Percentiles rank a stretch among this genome's conserved stretches.
phyloP scores from a whole-genome alignment of 1,140 invertebrate species.

The Centruroides vittatus region DNA sequence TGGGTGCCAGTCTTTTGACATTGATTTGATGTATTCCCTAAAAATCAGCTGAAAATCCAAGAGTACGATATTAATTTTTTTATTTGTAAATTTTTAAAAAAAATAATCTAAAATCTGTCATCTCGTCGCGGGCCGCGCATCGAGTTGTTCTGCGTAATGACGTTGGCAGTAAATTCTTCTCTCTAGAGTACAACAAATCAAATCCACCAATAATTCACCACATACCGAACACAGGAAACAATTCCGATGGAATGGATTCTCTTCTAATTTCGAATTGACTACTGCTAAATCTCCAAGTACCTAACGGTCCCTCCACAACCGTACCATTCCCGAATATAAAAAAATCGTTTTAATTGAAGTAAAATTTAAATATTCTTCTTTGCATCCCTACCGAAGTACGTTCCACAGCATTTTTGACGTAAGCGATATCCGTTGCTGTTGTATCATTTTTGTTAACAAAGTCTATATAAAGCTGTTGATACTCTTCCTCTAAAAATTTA shows the following conservation, averaged over 20 bases:
- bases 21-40: slow-evolving; percentile 98
- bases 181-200: slow-evolving; percentile 80
- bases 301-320: slow-evolving; percentile 43
- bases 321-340: slow-evolving; percentile 39
- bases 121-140: slow-evolving; percentile 88
- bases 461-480: slow-evolving; percentile 64
- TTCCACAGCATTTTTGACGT: slow-evolving; percentile 40
- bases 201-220: slow-evolving; percentile 24
- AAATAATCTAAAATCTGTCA: slow-evolving; percentile 29
- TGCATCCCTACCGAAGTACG: slow-evolving; percentile 28
- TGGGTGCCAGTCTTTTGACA: slow-evolving; percentile 99
- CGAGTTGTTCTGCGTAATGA: slow-evolving; percentile 85
- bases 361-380: too few relatives aligned
- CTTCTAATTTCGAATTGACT: slow-evolving; percentile 50
- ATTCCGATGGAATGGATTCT: slow-evolving; percentile 23
- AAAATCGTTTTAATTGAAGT: too few relatives aligned
- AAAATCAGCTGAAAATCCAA: slow-evolving; percentile 79
- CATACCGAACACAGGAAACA: too few relatives aligned
- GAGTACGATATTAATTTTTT: not conserved
- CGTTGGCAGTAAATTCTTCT: slow-evolving; percentile 76
- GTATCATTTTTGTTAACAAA: slow-evolving; percentile 84
- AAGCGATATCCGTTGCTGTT: slow-evolving; percentile 85
- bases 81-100: not conserved
- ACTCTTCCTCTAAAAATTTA: slow-evolving; percentile 57
- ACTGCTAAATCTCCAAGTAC: slow-evolving; percentile 49